Percentiles rank a stretch among this genome's conserved stretches.
Evolutionary conservation across 1,140 invertebrate species (phyloP).

Genomic region (Venustaconcha ellipsiformis): DNA sequence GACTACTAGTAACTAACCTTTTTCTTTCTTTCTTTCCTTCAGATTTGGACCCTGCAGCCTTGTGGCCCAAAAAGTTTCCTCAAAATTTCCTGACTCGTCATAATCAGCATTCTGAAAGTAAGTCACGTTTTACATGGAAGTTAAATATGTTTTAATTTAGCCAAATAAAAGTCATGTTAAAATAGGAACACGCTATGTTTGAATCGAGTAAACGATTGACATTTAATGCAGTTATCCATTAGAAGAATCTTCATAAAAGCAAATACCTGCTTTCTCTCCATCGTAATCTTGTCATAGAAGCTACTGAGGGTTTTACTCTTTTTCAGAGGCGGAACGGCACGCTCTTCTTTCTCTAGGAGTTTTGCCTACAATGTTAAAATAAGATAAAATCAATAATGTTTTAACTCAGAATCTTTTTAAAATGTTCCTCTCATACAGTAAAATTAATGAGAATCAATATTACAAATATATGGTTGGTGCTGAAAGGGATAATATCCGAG

Average conservation of each 20-base stretch:
- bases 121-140: background rate
- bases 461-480: too few relatives aligned
- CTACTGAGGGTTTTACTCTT: conserved; percentile 22
- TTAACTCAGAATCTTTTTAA: too few relatives aligned
- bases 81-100: conserved; percentile 1
- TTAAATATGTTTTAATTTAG: too few relatives aligned
- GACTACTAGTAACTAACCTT: background rate
- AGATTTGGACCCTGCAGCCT: conserved; percentile 17
- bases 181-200: too few relatives aligned
- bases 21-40: background rate
- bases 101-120: conserved; percentile 10
- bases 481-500: too few relatives aligned
- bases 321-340: background rate
- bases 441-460: too few relatives aligned
- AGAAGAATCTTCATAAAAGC: background rate
- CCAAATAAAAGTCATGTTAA: too few relatives aligned
- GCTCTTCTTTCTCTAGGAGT: too few relatives aligned
- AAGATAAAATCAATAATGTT: too few relatives aligned
- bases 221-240: background rate
- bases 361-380: too few relatives aligned
- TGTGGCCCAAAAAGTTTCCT: conserved; percentile 9
- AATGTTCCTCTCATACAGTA: too few relatives aligned
- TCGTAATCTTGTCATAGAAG: conserved; percentile 18
- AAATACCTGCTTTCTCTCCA: conserved; percentile 6
- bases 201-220: too few relatives aligned